phyloP scores from a whole-genome alignment of 1,140 invertebrate species.

The Popillia japonica region DNA sequence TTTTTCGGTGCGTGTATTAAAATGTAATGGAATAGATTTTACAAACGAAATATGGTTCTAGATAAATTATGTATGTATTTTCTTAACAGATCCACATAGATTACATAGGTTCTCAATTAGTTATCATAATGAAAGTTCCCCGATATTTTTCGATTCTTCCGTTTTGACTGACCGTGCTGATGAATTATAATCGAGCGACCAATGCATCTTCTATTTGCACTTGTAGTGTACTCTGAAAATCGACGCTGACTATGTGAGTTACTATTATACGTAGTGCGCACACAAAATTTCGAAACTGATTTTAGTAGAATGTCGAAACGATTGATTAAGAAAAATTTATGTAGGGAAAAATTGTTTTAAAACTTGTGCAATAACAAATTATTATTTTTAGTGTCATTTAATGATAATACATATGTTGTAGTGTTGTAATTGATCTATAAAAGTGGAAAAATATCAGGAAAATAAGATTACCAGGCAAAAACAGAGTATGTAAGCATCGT shows the following conservation, averaged over 20 bases:
- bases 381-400: too few species aligned
- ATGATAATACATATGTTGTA: too few species aligned
- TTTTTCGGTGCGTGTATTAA: background rate
- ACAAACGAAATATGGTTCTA: background rate
- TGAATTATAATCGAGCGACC: background rate
- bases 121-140: background rate
- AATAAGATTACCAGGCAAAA: too few species aligned
- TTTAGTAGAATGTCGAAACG: too few species aligned
- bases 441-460: too few species aligned
- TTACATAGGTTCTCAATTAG: background rate
- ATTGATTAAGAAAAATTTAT: too few species aligned
- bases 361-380: too few species aligned
- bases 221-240: background rate
- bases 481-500: too few species aligned
- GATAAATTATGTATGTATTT: background rate
- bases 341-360: too few species aligned
- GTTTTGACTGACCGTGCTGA: background rate
- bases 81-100: background rate
- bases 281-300: too few species aligned
- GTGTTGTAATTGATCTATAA: too few species aligned
- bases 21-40: too few species aligned
- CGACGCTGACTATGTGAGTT: background rate
- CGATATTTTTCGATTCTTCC: background rate
- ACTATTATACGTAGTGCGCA: background rate
- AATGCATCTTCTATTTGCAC: background rate